Evolutionary conservation across 2,888 invertebrate genomes (phyloP).

Genomic region (Punctoribates punctum): DNA sequence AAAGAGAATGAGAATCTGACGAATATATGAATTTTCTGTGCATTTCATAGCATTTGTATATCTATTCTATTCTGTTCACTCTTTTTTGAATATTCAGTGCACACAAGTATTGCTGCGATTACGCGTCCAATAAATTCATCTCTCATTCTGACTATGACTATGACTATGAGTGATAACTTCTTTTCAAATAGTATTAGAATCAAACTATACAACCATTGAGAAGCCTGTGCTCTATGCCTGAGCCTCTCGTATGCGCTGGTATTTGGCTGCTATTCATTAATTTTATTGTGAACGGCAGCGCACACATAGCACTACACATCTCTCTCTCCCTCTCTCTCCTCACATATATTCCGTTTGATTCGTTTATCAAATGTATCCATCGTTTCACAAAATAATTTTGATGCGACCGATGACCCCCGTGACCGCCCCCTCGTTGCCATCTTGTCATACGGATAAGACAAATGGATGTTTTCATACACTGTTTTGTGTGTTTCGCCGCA

Average conservation of each 20-base stretch:
- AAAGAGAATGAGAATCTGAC: not conserved
- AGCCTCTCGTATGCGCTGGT: conserved; percentile 31
- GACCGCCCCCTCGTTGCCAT: conserved; percentile 34
- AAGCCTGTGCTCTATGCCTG: not conserved
- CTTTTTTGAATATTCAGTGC: conserved; percentile 29
- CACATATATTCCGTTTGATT: not conserved
- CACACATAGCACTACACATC: not conserved
- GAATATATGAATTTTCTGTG: not conserved
- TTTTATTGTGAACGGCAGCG: conserved; percentile 24
- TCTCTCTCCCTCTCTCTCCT: conserved; percentile 23
- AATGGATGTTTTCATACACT: conserved; percentile 21
- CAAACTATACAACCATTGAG: conserved; percentile 9
- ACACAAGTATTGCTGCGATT: conserved; percentile 32
- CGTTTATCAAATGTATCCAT: conserved; percentile 29
- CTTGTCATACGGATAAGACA: conserved; percentile 28
- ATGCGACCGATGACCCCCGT: conserved; percentile 32
- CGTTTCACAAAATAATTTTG: conserved; percentile 37
- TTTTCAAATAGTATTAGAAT: conserved; percentile 37
- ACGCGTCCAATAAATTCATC: conserved; percentile 32
- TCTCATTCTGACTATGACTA: conserved; percentile 33
- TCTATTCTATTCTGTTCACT: not conserved
- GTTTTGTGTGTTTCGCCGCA: not conserved
- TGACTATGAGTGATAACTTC: conserved; percentile 38
- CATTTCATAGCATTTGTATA: not conserved
- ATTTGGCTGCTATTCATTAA: conserved; percentile 37